Evolutionary conservation across 2,797 vertebrate genomes (phyloP).

Genomic region (Synaphobranchus kaupii): DNA sequence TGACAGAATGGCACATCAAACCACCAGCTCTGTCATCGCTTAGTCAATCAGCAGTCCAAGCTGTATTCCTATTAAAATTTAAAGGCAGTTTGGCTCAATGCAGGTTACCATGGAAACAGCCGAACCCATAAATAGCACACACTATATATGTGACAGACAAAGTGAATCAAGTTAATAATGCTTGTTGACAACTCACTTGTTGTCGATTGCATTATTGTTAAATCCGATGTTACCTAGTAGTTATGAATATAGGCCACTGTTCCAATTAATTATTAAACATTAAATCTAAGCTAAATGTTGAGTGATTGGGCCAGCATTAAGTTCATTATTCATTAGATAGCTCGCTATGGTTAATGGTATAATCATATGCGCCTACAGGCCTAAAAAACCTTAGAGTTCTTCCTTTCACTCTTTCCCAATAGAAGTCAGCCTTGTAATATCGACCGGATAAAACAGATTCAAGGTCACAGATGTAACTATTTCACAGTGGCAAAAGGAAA

Average conservation of each 20-base stretch:
- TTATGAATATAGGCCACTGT: background rate
- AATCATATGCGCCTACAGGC: background rate
- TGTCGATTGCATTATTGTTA: background rate
- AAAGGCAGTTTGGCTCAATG: constrained; percentile 40
- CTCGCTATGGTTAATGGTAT: background rate
- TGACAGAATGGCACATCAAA: constrained; percentile 35
- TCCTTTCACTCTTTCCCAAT: background rate
- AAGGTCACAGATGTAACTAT: background rate
- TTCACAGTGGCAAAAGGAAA: background rate
- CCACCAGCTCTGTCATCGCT: constrained; percentile 39
- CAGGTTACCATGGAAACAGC: constrained; percentile 50
- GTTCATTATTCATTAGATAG: background rate
- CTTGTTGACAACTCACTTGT: background rate
- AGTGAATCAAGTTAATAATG: background rate
- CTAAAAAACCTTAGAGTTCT: background rate
- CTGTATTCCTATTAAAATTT: constrained; percentile 43
- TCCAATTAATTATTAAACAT: background rate
- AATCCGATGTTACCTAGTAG: background rate
- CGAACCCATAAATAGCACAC: constrained; percentile 43
- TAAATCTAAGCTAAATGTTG: background rate
- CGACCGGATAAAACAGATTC: background rate
- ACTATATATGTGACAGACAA: background rate
- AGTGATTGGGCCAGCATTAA: background rate
- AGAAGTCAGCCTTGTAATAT: background rate
- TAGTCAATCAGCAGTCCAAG: constrained; percentile 28